phyloP scores from a whole-genome alignment of 2,113 vertebrate genomes.

The Sialia sialis region DNA sequence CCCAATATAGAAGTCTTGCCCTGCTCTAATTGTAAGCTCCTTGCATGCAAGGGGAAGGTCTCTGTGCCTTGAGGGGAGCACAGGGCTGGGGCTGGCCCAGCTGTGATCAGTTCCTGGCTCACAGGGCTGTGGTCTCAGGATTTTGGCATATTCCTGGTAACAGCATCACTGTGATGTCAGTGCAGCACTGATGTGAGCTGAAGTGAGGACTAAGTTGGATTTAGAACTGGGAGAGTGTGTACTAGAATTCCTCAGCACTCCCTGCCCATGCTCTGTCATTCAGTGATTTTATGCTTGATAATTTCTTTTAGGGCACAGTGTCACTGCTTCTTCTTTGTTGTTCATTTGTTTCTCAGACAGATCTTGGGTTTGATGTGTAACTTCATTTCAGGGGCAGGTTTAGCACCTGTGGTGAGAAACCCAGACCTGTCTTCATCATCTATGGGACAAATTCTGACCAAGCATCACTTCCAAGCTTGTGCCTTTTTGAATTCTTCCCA shows the following conservation, averaged over 20 bases:
- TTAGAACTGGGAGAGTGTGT: background rate
- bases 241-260: background rate
- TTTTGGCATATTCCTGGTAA: background rate
- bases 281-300: background rate
- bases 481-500: background rate
- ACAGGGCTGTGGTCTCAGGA: accelerated
- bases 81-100: background rate
- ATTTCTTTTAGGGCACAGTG: background rate
- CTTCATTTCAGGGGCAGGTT: background rate
- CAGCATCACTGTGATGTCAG: background rate
- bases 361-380: background rate
- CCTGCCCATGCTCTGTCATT: background rate
- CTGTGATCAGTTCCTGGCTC: background rate
- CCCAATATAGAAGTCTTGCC: conserved; percentile 25
- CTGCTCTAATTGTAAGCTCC: conserved; percentile 30
- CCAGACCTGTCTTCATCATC: background rate
- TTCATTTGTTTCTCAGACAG: background rate
- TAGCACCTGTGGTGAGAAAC: background rate
- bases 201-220: background rate
- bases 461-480: background rate
- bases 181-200: background rate
- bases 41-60: conserved; percentile 23
- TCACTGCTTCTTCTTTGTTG: background rate
- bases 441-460: background rate
- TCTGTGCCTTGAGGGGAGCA: background rate